Percentiles rank a stretch among this genome's conserved stretches.
phyloP scores from a whole-genome alignment of 2,113 vertebrate species.

The Proteles cristata region DNA sequence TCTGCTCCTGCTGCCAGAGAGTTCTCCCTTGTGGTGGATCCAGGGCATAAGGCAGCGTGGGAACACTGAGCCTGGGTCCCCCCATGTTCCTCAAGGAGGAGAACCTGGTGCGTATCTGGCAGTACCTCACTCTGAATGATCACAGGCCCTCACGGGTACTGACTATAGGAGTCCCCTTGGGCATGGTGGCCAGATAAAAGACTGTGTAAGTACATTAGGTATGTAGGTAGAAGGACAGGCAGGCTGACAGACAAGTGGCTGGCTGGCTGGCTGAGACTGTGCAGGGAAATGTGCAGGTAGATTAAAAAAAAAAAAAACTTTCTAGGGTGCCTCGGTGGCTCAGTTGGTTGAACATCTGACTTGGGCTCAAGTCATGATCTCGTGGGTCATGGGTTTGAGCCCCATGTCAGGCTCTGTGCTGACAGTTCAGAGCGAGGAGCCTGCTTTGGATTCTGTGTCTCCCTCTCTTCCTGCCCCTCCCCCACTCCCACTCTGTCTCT shows the following conservation, averaged over 20 bases:
- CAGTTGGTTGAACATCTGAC: too few species aligned
- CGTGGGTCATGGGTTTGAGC: too few species aligned
- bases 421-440: too few species aligned
- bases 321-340: background rate
- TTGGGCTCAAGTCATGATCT: too few species aligned
- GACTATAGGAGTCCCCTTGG: background rate
- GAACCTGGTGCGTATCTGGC: background rate
- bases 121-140: background rate
- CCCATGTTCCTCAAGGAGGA: background rate
- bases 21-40: background rate
- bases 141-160: background rate
- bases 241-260: background rate
- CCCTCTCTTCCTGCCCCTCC: too few species aligned
- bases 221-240: background rate
- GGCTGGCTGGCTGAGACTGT: background rate
- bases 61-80: background rate
- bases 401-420: too few species aligned
- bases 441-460: too few species aligned
- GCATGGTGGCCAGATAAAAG: background rate
- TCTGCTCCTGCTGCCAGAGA: background rate
- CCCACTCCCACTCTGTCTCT: too few species aligned
- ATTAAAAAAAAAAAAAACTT: background rate
- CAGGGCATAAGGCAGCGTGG: background rate
- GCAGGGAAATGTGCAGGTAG: background rate
- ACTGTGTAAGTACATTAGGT: background rate